Evolutionary conservation across 1,140 invertebrate species (phyloP).

Genomic region (Pantala flavescens): DNA sequence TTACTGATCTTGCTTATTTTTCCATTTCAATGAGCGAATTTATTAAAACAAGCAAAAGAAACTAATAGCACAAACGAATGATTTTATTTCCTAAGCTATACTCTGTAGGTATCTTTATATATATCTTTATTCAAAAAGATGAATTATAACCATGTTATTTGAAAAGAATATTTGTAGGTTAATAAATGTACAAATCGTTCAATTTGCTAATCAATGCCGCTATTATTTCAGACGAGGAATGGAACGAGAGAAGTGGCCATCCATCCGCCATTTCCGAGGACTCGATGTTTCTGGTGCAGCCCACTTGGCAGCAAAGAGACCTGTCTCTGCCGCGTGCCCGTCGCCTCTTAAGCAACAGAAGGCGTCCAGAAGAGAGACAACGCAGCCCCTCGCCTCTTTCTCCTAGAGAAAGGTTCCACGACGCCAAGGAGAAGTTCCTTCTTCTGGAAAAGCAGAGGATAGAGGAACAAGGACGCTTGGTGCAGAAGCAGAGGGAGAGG

Average conservation of each 20-base stretch:
- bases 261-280: constrained; percentile 26
- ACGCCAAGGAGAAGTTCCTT: constrained; percentile 72
- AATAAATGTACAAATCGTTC: not conserved
- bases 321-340: constrained; percentile 23
- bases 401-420: constrained; percentile 62
- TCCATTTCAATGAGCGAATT: no score
- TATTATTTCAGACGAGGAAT: constrained; percentile 31
- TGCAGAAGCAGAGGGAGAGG: constrained; percentile 12
- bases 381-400: constrained; percentile 39
- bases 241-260: constrained; percentile 22
- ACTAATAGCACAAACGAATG: no score
- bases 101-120: no score
- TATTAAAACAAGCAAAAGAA: no score
- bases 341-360: constrained; percentile 21
- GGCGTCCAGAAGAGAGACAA: constrained; percentile 37
- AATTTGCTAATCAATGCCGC: constrained; percentile 14
- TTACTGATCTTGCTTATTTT: no score
- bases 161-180: no score
- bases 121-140: no score
- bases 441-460: constrained; percentile 60
- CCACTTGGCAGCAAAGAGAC: constrained; percentile 24
- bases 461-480: constrained; percentile 30
- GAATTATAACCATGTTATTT: no score
- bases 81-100: no score
- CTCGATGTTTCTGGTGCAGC: constrained; percentile 28